A percentile compares a stretch with the other conserved stretches of the same genome.
These are phyloP conservation scores for Theretra japonica DNA, from an alignment of 2,888 invertebrate genomes.

Conservation along the genomic window DNA sequence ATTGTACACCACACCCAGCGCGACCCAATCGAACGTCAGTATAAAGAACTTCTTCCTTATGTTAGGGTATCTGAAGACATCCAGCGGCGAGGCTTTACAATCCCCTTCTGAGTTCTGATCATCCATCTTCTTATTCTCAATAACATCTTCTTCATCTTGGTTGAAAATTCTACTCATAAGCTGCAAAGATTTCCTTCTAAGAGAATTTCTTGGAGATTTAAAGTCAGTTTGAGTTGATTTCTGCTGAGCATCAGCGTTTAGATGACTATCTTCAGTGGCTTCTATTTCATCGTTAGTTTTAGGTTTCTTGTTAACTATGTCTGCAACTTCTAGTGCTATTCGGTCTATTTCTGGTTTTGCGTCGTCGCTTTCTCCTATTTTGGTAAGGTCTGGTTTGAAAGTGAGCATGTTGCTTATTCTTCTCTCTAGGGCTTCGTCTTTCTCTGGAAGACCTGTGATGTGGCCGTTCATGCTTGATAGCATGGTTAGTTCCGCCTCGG, in stretches of 20 bases:
- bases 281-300: slow-evolving; percentile 51
- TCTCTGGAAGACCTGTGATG: slow-evolving; percentile 47
- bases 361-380: slow-evolving; percentile 54
- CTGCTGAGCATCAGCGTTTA: slow-evolving; percentile 53
- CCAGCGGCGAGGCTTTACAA: slow-evolving; percentile 85
- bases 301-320: slow-evolving; percentile 63
- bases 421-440: slow-evolving; percentile 63
- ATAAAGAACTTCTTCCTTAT: slow-evolving; percentile 87
- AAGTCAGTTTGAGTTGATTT: slow-evolving; percentile 67
- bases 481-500: slow-evolving; percentile 58
- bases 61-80: slow-evolving; percentile 87
- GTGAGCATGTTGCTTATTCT: slow-evolving; percentile 73
- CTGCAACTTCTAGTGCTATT: slow-evolving; percentile 67
- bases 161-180: slow-evolving; percentile 67
- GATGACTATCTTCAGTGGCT: slow-evolving; percentile 52
- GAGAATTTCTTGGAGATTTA: slow-evolving; percentile 59
- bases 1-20: slow-evolving; percentile 88
- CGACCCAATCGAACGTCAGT: slow-evolving; percentile 87
- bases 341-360: slow-evolving; percentile 63
- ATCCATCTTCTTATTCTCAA: slow-evolving; percentile 72
- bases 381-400: slow-evolving; percentile 66
- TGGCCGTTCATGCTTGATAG: slow-evolving; percentile 63
- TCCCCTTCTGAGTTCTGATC: slow-evolving; percentile 77
- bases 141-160: slow-evolving; percentile 61
- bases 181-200: slow-evolving; percentile 72